A percentile compares a stretch with the other conserved stretches of the same genome.
Conservation (phyloP, 2,113 vertebrate species). For the Cyphotilapia sp. region DNA sequence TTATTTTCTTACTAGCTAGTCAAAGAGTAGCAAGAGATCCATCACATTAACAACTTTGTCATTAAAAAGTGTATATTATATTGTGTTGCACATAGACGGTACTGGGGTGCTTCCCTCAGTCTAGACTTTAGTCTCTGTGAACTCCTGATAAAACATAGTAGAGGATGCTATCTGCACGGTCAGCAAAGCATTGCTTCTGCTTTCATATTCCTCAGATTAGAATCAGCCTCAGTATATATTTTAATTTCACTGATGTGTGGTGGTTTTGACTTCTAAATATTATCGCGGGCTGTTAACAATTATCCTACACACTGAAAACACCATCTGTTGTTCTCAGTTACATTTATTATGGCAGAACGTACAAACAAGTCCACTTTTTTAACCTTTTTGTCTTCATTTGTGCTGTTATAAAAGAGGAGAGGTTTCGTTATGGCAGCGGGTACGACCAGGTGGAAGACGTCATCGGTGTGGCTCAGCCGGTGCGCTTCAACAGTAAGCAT, state of each 20-base stretch:
- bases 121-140: neutral
- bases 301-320: neutral
- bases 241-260: neutral
- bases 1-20: neutral
- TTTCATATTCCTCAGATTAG: neutral
- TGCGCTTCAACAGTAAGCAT: constrained; percentile 91
- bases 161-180: neutral
- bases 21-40: neutral
- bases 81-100: neutral
- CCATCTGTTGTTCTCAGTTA: neutral
- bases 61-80: neutral
- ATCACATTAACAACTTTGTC: neutral
- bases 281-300: neutral
- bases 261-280: neutral
- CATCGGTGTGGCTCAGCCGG: constrained; percentile 85
- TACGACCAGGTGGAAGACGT: constrained; percentile 73
- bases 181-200: neutral
- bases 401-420: constrained; percentile 81
- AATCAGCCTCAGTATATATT: neutral
- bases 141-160: neutral
- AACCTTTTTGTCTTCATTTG: neutral
- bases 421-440: constrained; percentile 78
- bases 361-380: neutral
- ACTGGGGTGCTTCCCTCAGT: neutral
- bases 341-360: neutral